Conservation (phyloP, 2,888 invertebrate genomes). For the Yponomeuta malinellus region DNA sequence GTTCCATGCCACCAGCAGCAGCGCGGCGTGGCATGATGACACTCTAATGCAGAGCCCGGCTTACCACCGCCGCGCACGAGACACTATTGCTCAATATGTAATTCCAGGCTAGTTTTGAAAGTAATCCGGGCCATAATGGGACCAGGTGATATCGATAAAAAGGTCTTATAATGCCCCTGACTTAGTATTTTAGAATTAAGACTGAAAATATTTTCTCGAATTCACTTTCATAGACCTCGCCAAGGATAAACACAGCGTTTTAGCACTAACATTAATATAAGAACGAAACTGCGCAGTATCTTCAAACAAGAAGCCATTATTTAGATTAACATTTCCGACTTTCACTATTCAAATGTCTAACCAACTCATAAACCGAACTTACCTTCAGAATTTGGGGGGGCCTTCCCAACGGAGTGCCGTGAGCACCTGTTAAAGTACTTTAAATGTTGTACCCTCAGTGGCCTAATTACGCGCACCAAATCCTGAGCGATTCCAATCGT, state of each 20-base stretch:
- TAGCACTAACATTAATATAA: too few relatives aligned
- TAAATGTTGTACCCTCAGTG: too few relatives aligned
- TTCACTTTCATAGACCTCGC: too few relatives aligned
- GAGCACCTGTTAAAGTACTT: not conserved
- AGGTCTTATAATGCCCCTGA: not conserved
- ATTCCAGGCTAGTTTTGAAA: not conserved
- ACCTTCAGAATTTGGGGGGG: not conserved
- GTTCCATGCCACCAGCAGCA: not conserved
- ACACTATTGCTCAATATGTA: not conserved
- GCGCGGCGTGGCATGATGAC: not conserved
- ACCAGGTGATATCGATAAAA: not conserved
- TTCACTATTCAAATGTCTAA: too few relatives aligned
- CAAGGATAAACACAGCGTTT: too few relatives aligned
- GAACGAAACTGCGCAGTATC: too few relatives aligned
- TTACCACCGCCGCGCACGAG: not conserved
- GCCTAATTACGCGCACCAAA: too few relatives aligned
- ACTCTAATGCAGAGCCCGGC: not conserved
- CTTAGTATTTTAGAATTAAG: not conserved
- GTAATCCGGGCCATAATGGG: not conserved
- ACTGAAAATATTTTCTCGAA: too few relatives aligned
- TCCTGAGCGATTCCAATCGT: too few relatives aligned
- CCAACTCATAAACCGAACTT: not conserved
- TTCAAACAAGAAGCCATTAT: too few relatives aligned
- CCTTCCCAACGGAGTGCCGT: not conserved
- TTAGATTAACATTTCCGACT: too few relatives aligned